Base-by-base conservation (phyloP, 1,140 invertebrate species). In the Sesamia nonagrioides region DNA sequence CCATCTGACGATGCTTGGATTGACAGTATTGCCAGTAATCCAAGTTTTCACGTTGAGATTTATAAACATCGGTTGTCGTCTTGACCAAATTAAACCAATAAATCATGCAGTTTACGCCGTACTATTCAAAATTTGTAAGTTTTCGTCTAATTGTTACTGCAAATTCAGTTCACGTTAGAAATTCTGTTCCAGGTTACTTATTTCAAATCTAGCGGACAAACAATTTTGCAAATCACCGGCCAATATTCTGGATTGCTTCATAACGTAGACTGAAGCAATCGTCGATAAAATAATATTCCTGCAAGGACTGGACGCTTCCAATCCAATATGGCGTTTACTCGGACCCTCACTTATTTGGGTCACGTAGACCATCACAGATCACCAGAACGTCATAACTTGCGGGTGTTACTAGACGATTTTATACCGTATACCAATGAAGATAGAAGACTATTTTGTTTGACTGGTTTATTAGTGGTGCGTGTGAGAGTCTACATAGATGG, bases 281-380 rank as follows among this genome's bases (percentile, higher is more conserved):
- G 73, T 50, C 73, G 37, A 63, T 61, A 61, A 75, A 75, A 75
- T 75, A 63, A 75, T 75, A 75, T 75, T 45, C 58, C 17, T 15
- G 6, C 73, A 7, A 72, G 73, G 68, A 78, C 77, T 71, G 68
- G 77, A 63, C 58, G 21, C 8, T 78, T 73, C 68, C 42, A 66
- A 63, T 73, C 68, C 69, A 71, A 73, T 61, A 71, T 54, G 17
- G 21, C 18, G 54, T 77, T 77, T 61, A 74, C 72, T 74, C 73
- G 33, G 71, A 60, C 45, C 56, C 18, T 48, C n/a, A n/a, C 21
- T 63, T 72, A 78, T 78, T 78, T 78, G 37, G 77, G 77, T 73
- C 77, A 78, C 77, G 77, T 73, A 61, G 13, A 42, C 42, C 13
- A 18, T 54, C 21, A 61, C 27, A 18, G 8, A 54, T 42, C 18